Conservation (phyloP, 35 echinoderm and acorn worm species). For the Eucidaris tribuloides region DNA sequence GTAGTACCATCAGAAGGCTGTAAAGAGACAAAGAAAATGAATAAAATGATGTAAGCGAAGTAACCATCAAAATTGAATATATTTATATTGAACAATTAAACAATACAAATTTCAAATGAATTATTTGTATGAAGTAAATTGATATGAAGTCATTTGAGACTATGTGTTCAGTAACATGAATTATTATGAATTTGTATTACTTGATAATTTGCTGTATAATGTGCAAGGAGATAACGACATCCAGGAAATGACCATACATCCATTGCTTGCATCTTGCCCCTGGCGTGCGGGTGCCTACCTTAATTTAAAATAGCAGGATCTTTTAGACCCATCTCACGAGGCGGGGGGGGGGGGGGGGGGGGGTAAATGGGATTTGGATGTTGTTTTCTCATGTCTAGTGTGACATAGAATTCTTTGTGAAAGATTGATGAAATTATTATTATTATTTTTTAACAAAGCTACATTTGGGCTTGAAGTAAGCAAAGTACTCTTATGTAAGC, state of each 20-base stretch:
- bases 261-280: too few relatives aligned
- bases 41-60: background rate
- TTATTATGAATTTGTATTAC: background rate
- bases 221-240: background rate
- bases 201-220: background rate
- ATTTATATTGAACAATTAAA: too few relatives aligned
- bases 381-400: background rate
- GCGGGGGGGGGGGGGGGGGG: background rate
- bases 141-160: too few relatives aligned
- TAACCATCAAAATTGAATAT: background rate
- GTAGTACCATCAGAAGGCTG: constrained; percentile 30
- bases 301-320: background rate
- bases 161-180: too few relatives aligned
- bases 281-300: background rate
- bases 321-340: background rate
- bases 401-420: too few relatives aligned
- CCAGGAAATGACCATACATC: too few relatives aligned
- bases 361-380: background rate
- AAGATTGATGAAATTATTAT: background rate
- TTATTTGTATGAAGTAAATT: background rate
- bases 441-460: background rate
- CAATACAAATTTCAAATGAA: background rate
- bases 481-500: background rate
- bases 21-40: background rate
- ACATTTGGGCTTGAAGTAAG: background rate